Percentiles rank a stretch among this genome's conserved stretches.
Evolutionary conservation across 2,797 vertebrate genomes (phyloP).

Genomic region (Threskiornis aethiopicus): DNA sequence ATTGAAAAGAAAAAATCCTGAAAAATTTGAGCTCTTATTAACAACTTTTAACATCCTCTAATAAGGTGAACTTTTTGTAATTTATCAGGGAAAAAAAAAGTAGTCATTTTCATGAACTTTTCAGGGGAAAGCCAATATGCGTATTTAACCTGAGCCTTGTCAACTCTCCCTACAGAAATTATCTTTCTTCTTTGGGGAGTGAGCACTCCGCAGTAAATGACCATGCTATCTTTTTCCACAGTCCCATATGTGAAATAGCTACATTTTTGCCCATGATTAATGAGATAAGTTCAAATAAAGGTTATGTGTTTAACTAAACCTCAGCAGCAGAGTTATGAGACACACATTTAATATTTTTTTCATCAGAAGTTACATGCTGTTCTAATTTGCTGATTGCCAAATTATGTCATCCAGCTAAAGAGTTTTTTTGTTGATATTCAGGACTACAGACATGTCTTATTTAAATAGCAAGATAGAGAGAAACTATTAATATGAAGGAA

Average conservation of each 20-base stretch:
- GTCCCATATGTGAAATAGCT: slow-evolving; percentile 64
- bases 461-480: slow-evolving; percentile 5
- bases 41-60: slow-evolving; percentile 51
- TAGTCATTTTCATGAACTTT: slow-evolving; percentile 78
- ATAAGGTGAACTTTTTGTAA: slow-evolving; percentile 35
- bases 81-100: not conserved
- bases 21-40: not conserved
- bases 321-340: slow-evolving; percentile 46
- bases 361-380: slow-evolving; percentile 38
- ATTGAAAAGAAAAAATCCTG: not conserved
- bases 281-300: slow-evolving; percentile 83
- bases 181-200: slow-evolving; percentile 73
- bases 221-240: slow-evolving; percentile 75
- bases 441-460: not conserved
- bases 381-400: slow-evolving; percentile 50
- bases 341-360: slow-evolving; percentile 40
- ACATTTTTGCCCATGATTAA: slow-evolving; percentile 71
- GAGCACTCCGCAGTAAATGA: slow-evolving; percentile 70
- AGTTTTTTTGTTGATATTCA: not conserved
- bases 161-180: slow-evolving; percentile 67
- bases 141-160: slow-evolving; percentile 76
- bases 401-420: slow-evolving; percentile 31
- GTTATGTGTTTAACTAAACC: slow-evolving; percentile 73
- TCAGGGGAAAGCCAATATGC: slow-evolving; percentile 73
- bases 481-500: not conserved